Evolutionary conservation across 2,113 vertebrate genomes (phyloP), one percentile per base, ranked within the genome.

Genomic region (Cercocebus atys): DNA sequence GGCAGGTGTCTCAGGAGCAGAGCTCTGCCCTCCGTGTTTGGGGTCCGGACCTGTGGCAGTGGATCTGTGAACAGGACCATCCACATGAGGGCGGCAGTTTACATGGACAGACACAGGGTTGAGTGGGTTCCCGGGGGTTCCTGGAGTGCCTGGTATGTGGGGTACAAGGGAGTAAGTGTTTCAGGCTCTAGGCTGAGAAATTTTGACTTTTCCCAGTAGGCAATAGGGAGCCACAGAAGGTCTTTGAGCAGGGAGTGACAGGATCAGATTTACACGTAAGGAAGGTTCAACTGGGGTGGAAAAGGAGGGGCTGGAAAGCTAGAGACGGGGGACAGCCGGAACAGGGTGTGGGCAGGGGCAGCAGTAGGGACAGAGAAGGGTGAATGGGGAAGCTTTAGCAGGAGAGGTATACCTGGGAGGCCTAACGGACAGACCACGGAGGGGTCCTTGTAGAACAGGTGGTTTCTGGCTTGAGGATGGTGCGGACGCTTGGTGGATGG

Each of bases 401-500:
- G 57, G 38, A 73, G 43, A 22, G 35, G 2, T 11, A 0, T 6
- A 17, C 18, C 81, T 17, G 5, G 1, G 45, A 14, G 1, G 0
- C 38, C 5, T 38, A 40, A 14, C 1, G 0, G 23, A 0, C 0
- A 0, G 57, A 9, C 64, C 12, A 0, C 1, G 72, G 45, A 27
- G 32, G 61, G 59, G 9, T 52, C 6, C 6, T 4, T 75, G 45
- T 12, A 1, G 43, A 25, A 25, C 10, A 2, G 0, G 13, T 5
- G 61, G 79, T 8, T 80, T n/a, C 64, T 16, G n/a, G 64, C 32
- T 38, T 32, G 10, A 68, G 55, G 7, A 12, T 3, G 40, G 25
- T 7, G 9, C 50, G 8, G 7, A 7, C 1, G 17, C 2, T 0
- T 0, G 30, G 5, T 5, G 8, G 20, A 20, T 1, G 9, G 38